Evolutionary conservation across 2,888 invertebrate species (phyloP).

Genomic region (Myopa tessellatipennis): DNA sequence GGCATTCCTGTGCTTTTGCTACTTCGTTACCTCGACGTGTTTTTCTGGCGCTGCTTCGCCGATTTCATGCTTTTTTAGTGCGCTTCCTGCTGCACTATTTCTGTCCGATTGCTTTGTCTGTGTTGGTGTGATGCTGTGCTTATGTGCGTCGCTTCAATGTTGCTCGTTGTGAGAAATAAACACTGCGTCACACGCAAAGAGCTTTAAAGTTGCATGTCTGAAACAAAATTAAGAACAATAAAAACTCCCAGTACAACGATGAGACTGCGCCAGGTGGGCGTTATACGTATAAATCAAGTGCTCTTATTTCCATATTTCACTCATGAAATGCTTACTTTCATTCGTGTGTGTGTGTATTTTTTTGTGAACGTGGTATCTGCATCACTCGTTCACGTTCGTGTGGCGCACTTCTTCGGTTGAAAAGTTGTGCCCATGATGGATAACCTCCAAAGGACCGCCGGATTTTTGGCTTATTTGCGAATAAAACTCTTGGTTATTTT

Average conservation of each 20-base stretch:
- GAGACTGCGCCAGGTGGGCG: neutral
- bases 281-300: conserved; percentile 10
- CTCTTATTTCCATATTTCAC: conserved; percentile 22
- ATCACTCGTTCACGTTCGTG: neutral
- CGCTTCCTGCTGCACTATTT: neutral
- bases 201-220: conserved; percentile 41
- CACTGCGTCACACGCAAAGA: conserved; percentile 36
- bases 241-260: neutral
- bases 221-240: conserved; percentile 7
- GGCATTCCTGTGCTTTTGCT: neutral
- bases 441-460: neutral
- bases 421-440: conserved; percentile 13
- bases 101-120: neutral
- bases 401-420: neutral
- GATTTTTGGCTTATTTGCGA: too few species aligned
- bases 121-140: neutral
- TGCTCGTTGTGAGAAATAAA: conserved; percentile 31
- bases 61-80: neutral
- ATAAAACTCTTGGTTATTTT: too few species aligned
- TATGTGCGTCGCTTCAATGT: neutral
- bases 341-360: neutral
- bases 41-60: neutral
- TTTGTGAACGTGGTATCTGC: neutral
- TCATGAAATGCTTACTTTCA: neutral
- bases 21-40: neutral